Evolutionary conservation across 2,888 invertebrate species (phyloP), one percentile per base, ranked within the genome.

Genomic region (Gastrophysa polygoni): DNA sequence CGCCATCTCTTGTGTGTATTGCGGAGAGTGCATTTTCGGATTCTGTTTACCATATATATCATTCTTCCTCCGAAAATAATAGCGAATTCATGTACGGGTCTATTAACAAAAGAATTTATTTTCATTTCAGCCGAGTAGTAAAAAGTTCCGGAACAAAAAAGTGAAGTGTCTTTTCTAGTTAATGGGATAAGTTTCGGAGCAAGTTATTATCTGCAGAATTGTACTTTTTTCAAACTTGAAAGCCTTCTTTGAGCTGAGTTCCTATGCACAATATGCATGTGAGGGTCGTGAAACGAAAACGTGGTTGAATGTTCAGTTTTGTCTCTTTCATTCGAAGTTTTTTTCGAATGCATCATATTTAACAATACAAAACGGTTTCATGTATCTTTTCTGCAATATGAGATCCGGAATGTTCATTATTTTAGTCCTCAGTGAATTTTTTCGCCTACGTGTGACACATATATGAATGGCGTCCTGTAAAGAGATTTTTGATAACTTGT

Each of bases 91-190:
- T 83, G 83, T 83, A 83, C 78, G 82, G 80, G 82, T 82, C 83
- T 83, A 83, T 83, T 83, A 83, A 83, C 80, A 81, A 81, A 82
- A 81, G 83, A 82, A 83, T 83, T 83, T 83, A 83, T 83, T 83
- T 83, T 83, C 83, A 83, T 83, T 83, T 79, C 72, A 75, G 57
- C 57, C 52, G 58, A 14, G 56, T 20, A 59, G 56, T 54, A 55
- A 63, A 55, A 56, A 55, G 59, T 57, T 56, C 24, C 56, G 61
- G 59, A 57, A 59, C 57, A 59, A 64, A 67, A 64, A 64, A 63
- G 59, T 54, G 54, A 54, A 66, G 61, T 61, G 59, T 54, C 61
- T 61, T 59, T 64, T 49, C 61, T 61, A 56, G 63, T 66, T 66
- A 66, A 63, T 61, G 63, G 66, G 48, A 63, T 61, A 66, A 66